Percentiles rank a stretch among this genome's conserved stretches.
phyloP scores from a whole-genome alignment of 2,888 invertebrate species.

The Phaonia tiefii region DNA sequence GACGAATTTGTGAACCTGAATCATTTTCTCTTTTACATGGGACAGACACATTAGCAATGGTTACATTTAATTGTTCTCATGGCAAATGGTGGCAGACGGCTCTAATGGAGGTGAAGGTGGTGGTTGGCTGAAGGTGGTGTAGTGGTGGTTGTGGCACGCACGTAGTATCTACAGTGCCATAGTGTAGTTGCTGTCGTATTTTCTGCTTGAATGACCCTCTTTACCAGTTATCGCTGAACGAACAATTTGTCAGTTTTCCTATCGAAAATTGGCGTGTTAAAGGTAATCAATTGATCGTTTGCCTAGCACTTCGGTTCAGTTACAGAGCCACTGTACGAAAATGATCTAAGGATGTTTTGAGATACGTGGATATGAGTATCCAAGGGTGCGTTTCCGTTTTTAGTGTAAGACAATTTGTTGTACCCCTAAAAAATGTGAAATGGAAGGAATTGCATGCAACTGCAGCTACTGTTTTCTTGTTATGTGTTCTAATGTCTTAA shows the following conservation, averaged over 20 bases:
- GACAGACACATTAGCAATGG: constrained; percentile 54
- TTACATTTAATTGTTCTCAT: constrained; percentile 52
- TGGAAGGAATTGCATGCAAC: neutral
- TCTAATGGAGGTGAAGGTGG: constrained; percentile 16
- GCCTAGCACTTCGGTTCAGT: constrained; percentile 10
- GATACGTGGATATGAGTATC: neutral
- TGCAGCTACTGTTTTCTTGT: constrained; percentile 34
- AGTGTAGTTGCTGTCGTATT: neutral
- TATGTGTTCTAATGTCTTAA: neutral
- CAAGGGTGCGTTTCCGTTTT: constrained; percentile 50
- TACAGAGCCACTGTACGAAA: neutral
- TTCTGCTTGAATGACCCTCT: neutral
- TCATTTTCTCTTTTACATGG: neutral
- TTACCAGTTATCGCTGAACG: constrained; percentile 17
- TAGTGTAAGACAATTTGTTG: constrained; percentile 41
- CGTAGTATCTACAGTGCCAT: neutral
- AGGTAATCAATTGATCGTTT: constrained; percentile 44
- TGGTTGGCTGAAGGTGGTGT: constrained; percentile 19
- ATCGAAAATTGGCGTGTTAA: constrained; percentile 57
- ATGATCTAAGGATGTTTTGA: neutral
- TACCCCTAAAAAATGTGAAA: neutral
- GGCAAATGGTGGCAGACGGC: constrained; percentile 36
- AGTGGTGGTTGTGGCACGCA: neutral
- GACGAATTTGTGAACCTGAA: no score
- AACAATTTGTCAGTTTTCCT: constrained; percentile 47